Evolutionary conservation across 2,888 invertebrate genomes (phyloP), one percentile per base, ranked within the genome.

Genomic region (Callimorpha dominula): DNA sequence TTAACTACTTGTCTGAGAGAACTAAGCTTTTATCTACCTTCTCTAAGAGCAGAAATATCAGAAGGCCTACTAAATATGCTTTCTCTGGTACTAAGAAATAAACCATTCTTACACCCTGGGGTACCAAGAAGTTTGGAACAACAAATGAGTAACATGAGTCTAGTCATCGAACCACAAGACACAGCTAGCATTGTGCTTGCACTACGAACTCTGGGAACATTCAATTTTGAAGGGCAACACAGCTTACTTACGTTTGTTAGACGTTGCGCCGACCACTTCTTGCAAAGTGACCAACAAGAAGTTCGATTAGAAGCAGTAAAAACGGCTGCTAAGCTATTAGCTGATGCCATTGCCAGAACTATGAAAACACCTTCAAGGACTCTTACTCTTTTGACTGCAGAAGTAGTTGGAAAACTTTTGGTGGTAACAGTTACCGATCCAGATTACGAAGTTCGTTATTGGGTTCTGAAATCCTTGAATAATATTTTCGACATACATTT

Each of bases 381-480:
- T 0, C 97, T 99, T 0, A 98, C 98, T 57, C 97, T 97, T 82
- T 97, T 99, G 0, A 95, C 95, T 17, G 98, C 99, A 11, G 98
- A 98, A 89, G 99, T 99, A 6, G 96, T 99, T 31, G 97, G 98
- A 69, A 98, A 99, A 89, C 95, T 99, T 57, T 94, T 99, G 3
- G 97, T 98, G 60, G 99, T 99, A 8, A 99, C 99, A 62, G 98
- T 99, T 69, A 99, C 99, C 6, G 99, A 99, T 91, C 97, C 98
- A 89, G 99, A 99, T 91, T 97, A 99, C 62, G 99, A 99, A 91
- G 99, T 99, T 0, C 97, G 99, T 11, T 97, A 98, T 86, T 98
- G 98, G 95, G 99, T 99, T 0, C 94, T 99, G 46, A 97, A 98
- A 77, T 99, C 99, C 0, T 95, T 99, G 42, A 98, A 99, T 88